Percentiles rank a stretch among this genome's conserved stretches.
phyloP scores from a whole-genome alignment of 2,113 vertebrate species.

The Seriola aureovittata region DNA sequence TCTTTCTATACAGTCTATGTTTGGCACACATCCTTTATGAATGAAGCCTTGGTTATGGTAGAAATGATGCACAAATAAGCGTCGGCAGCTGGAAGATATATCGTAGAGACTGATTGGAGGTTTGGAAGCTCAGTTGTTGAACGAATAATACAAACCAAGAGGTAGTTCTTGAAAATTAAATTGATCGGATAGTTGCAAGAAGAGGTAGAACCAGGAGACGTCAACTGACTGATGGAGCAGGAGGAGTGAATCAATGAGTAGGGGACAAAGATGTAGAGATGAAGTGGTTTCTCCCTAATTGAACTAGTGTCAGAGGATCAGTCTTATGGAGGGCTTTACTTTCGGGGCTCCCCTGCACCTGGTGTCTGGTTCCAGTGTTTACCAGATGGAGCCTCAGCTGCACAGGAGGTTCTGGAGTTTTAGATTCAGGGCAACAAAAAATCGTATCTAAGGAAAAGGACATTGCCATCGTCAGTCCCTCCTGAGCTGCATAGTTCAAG shows the following conservation, averaged over 20 bases:
- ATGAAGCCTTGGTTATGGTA: constrained; percentile 21
- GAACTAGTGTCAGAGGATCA: not conserved
- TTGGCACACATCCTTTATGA: constrained; percentile 11
- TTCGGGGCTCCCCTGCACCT: constrained; percentile 7
- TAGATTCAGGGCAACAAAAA: not conserved
- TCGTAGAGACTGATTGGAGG: constrained; percentile 10
- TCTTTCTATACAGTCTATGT: no score
- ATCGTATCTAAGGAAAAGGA: not conserved
- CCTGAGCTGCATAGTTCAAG: not conserved
- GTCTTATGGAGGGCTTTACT: not conserved
- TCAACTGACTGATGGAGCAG: constrained; percentile 6
- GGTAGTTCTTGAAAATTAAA: constrained; percentile 12
- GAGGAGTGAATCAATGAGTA: not conserved
- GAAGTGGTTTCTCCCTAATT: not conserved
- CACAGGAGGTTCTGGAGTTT: constrained; percentile 1
- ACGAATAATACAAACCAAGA: constrained; percentile 6
- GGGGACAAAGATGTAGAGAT: not conserved
- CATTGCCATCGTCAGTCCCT: not conserved
- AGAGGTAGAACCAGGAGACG: not conserved
- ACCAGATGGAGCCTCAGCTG: constrained; percentile 13
- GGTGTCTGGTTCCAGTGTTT: not conserved
- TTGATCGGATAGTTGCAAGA: constrained; percentile 31
- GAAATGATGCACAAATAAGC: constrained; percentile 17
- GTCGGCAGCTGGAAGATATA: constrained; percentile 4
- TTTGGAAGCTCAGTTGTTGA: not conserved